Evolutionary conservation across 2,113 vertebrate species (phyloP).

Genomic region (Heterochromis multidens): DNA sequence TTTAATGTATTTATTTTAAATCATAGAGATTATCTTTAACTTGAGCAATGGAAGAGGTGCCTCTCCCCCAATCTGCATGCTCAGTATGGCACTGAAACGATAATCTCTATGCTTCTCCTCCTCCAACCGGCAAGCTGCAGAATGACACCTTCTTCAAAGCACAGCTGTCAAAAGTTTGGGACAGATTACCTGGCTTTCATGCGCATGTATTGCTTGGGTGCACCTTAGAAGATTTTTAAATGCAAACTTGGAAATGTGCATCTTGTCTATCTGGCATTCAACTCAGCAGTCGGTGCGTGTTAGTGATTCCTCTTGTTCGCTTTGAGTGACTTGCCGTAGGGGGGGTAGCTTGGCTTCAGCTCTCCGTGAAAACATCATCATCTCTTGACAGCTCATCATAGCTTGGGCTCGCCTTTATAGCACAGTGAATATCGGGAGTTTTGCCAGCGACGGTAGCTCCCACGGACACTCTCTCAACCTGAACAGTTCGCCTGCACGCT

Average conservation of each 20-base stretch:
- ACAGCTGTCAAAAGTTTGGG: conserved; percentile 41
- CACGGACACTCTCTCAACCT: background rate
- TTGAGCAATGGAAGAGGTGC: background rate
- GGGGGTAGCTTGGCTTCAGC: background rate
- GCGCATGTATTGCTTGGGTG: background rate
- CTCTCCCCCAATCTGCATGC: conserved; percentile 6
- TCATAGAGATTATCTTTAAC: background rate
- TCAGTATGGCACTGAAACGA: background rate
- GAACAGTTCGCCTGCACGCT: background rate
- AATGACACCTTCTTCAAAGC: conserved; percentile 38
- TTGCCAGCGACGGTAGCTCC: background rate
- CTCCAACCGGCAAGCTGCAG: conserved; percentile 55
- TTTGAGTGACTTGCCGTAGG: background rate
- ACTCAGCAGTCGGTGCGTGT: background rate
- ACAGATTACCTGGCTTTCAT: background rate
- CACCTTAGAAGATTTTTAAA: background rate
- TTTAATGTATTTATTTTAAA: background rate
- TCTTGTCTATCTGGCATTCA: background rate
- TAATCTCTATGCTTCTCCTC: conserved; percentile 51
- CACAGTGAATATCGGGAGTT: background rate
- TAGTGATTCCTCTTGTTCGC: background rate
- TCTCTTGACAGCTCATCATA: background rate
- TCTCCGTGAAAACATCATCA: background rate
- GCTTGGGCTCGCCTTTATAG: background rate
- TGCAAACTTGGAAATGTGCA: background rate